Conservation (phyloP, 2,888 invertebrate genomes). For the Thyatira batis region DNA sequence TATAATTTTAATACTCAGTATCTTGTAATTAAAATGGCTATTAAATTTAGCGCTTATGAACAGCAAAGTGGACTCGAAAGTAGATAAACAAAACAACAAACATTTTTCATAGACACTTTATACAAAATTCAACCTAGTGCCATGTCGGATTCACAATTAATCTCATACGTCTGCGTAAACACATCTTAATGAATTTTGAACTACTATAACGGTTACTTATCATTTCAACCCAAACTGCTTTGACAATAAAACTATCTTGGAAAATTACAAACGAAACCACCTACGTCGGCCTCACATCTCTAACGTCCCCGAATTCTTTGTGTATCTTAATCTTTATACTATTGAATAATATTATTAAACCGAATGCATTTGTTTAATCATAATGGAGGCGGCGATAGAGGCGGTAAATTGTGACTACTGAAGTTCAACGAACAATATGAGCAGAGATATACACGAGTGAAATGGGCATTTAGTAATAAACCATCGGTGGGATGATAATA, state of each 20-base stretch:
- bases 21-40: no score
- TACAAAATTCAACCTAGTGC: no score
- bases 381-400: background rate
- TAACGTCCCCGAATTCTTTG: background rate
- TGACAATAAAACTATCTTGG: no score
- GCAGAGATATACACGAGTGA: background rate
- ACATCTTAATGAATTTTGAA: no score
- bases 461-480: constrained; percentile 3
- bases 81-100: no score
- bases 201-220: no score
- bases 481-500: background rate
- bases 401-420: background rate
- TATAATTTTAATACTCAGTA: no score
- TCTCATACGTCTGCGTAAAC: background rate
- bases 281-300: background rate
- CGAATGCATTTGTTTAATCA: background rate
- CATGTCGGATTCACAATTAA: no score
- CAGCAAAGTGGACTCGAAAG: no score
- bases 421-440: background rate
- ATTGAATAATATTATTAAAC: background rate
- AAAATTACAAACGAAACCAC: background rate
- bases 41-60: no score
- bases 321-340: background rate
- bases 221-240: no score
- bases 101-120: no score